These are phyloP conservation scores for Protosalanx chinensis DNA, from an alignment of 2,797 vertebrate species.

Conservation along the genomic window DNA sequence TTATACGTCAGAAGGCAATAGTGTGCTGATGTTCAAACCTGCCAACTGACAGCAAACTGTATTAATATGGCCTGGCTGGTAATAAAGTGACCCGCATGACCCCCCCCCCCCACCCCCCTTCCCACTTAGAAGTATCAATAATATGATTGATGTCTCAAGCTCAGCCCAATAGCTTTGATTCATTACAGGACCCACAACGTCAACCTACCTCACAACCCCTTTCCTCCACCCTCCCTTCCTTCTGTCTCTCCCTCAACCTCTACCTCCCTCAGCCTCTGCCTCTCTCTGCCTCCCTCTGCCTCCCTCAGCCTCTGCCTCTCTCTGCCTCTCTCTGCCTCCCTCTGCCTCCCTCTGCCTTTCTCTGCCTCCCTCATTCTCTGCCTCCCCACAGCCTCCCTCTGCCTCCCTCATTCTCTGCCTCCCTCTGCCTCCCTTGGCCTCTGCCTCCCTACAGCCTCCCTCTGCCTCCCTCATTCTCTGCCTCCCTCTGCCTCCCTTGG, in stretches of 20 bases:
- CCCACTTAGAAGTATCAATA: conserved; percentile 70
- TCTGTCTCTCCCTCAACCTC: conserved; percentile 14
- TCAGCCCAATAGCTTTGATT: conserved; percentile 66
- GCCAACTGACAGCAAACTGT: conserved; percentile 40
- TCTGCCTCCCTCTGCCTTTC: conserved; percentile 55
- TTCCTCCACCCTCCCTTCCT: neutral
- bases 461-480: conserved; percentile 23
- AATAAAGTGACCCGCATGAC: conserved; percentile 65
- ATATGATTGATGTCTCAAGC: conserved; percentile 64
- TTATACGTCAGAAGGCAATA: conserved; percentile 36
- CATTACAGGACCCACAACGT: conserved; percentile 57
- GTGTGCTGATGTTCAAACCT: conserved; percentile 26
- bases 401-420: conserved; percentile 14
- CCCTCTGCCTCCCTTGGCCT: conserved; percentile 47
- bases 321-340: conserved; percentile 17
- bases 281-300: conserved; percentile 15
- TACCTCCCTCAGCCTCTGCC: conserved; percentile 52
- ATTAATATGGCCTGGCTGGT: conserved; percentile 51
- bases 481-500: conserved; percentile 43
- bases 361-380: conserved; percentile 18
- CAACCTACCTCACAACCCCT: neutral
- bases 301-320: conserved; percentile 38
- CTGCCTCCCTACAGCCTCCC: conserved; percentile 15
- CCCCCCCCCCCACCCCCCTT: conserved; percentile 29
- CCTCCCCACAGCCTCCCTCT: conserved; percentile 47